Base-by-base conservation (phyloP, 2,888 invertebrate species). In the Cheilosia scutellata region DNA sequence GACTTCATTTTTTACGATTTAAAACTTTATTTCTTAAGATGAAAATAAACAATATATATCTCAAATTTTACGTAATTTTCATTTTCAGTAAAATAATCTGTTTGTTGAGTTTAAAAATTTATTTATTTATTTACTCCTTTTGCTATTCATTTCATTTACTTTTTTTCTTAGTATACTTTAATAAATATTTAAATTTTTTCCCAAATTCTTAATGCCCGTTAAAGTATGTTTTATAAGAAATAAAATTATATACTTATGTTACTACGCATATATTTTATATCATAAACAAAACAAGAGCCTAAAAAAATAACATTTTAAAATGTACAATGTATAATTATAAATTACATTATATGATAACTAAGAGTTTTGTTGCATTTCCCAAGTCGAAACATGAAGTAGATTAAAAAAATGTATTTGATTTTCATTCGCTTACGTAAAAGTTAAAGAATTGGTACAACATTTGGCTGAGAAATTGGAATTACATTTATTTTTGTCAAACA, bases 11-110 rank as follows among this genome's bases (percentile, higher is more conserved):
- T 92, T 91, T 92, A 92, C 91, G 92, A 92, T 92, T 92, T 92
- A 92, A 92, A 92, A 92, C 92, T 92, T 92, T 92, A 92, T 92
- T 91, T 91, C 91, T 92, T 91, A 92, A 92, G 92, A 92, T 92
- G 91, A 92, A 92, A 92, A 92, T 92, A 92, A 92, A 92, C 92
- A 92, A 92, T 92, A 91, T 92, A 91, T 88, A 88, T 89, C 88
- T 88, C 87, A 89, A 90, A 89, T 89, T 89, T 90, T 89, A 90
- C 90, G 89, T 90, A 90, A 89, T 89, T 75, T 89, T 90, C 89
- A 89, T 89, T 75, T 89, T 90, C 89, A 89, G 89, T 90, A 90
- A 90, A 90, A 89, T 89, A 90, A 89, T 89, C 88, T 74, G 57
- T 87, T 80, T 88, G 33, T 88, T 91, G 90, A 89, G 91, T 91